A percentile compares a stretch with the other conserved stretches of the same genome.
These are phyloP conservation scores for Cecidostiba fungosa DNA, from an alignment of 2,888 invertebrate genomes.

Conservation along the genomic window DNA sequence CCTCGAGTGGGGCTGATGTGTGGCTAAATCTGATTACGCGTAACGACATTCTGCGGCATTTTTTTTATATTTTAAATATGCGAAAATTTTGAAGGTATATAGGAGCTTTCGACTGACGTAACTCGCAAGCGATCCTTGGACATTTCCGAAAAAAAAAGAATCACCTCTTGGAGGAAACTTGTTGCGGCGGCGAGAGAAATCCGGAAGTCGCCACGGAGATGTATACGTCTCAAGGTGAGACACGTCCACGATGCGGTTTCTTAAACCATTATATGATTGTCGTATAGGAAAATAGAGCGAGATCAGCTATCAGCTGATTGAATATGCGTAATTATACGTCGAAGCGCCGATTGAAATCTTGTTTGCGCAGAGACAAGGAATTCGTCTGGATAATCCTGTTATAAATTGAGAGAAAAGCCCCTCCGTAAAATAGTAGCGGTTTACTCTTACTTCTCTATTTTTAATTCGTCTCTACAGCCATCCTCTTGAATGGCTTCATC, in stretches of 20 bases:
- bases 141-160: not conserved
- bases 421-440: too few species aligned
- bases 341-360: not conserved
- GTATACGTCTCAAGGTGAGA: slow-evolving; percentile 39
- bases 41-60: not conserved
- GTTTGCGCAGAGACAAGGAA: too few species aligned
- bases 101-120: slow-evolving; percentile 37
- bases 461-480: too few species aligned
- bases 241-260: too few species aligned
- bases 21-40: not conserved
- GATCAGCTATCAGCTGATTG: slow-evolving; percentile 3
- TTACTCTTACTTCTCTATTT: too few species aligned
- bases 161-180: too few species aligned
- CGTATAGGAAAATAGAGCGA: too few species aligned
- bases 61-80: not conserved
- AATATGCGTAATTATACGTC: slow-evolving; percentile 20
- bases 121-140: not conserved
- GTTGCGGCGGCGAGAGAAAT: not conserved
- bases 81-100: not conserved
- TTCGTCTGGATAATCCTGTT: too few species aligned
- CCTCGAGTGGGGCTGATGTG: not conserved
- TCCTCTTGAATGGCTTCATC: too few species aligned
- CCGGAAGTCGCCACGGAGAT: too few species aligned
- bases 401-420: too few species aligned
- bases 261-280: too few species aligned